Evolutionary conservation across 2,888 invertebrate species (phyloP), one percentile per base, ranked within the genome.

Genomic region (Acrocyrtus sp.): DNA sequence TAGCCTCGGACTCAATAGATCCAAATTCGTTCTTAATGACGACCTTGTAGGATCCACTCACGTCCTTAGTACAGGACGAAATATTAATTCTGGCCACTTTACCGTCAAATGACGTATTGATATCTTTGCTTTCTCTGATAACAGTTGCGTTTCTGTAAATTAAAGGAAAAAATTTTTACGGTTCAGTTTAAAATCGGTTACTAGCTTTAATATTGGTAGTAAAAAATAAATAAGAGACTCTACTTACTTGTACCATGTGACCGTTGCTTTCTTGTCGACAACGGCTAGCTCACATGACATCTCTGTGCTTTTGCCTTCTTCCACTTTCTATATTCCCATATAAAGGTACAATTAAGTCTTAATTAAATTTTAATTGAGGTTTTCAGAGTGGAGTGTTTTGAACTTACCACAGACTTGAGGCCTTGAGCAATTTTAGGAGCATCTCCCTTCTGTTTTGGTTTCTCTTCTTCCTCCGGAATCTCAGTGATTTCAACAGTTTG

Each of bases 21-120:
- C 98, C 98, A 81, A 90, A 91, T 84, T 96, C 94, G 84, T 98
- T 98, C 82, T 90, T 91, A 62, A 97, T 92, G 26, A 94, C 90
- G 48, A 96, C 90, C 82, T 90, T 91, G 85, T 95, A 96, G 57
- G 89, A 90, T 47, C 94, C 95, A 3, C 90, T 87, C 83, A 91
- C 90, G 82, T 92, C 92, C 50, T 86, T 85, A n/a, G 88, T 88
- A 62, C 91, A 89, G 50, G 92, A 91, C 78, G 89, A 90, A 79
- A 97, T 92, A 74, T 90, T 90, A 10, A 97, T 86, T 75, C 91
- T 90, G 15, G 94, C 91, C 43, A 89, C 91, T 57, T 90, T 90
- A 22, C 95, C 95, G 83, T 95, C 94, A 82, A 95, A 95, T 1
- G 91, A 89, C 24, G 92, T 92, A 81, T 88, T 92, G 10, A 90